Percentiles rank a stretch among this genome's conserved stretches.
Conservation (phyloP, 2,888 invertebrate species). For the Azorinus chamasolen region DNA sequence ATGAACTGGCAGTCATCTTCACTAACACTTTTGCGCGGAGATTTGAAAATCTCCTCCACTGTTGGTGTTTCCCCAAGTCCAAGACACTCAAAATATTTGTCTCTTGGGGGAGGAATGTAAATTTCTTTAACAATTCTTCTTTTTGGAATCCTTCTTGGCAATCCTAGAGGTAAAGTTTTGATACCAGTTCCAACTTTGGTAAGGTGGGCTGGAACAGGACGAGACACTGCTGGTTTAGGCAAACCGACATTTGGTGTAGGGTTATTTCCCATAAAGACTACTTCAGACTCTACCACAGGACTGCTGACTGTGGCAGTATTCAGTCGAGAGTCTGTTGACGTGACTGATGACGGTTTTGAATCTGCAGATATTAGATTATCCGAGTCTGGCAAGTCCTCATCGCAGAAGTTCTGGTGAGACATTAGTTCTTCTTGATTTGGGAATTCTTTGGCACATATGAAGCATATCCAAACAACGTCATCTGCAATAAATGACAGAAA, state of each 20-base stretch:
- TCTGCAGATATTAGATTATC: no score
- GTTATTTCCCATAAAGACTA: no score
- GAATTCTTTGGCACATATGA: conserved; percentile 61
- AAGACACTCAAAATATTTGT: conserved; percentile 54
- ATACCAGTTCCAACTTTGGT: conserved; percentile 51
- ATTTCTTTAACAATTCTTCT: conserved; percentile 44
- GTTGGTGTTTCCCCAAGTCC: conserved; percentile 58
- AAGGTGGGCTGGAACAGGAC: conserved; percentile 47
- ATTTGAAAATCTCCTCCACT: conserved; percentile 52
- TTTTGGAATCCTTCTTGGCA: conserved; percentile 32
- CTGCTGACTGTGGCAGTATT: no score
- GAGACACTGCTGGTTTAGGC: no score
- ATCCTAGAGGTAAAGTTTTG: conserved; percentile 53
- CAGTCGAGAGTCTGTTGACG: no score
- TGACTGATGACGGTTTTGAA: no score
- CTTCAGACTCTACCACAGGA: no score
- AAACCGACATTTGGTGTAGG: no score
- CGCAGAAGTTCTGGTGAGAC: conserved; percentile 56
- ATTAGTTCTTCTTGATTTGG: conserved; percentile 54
- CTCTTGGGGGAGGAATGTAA: conserved; percentile 57
- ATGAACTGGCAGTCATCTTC: conserved; percentile 72
- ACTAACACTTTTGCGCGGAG: conserved; percentile 49
- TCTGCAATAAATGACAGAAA: conserved; percentile 36
- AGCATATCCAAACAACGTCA: conserved; percentile 66
- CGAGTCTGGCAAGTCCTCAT: conserved; percentile 6